Evolutionary conservation across 2,797 vertebrate species (phyloP).

Genomic region (Lagodon rhomboides): DNA sequence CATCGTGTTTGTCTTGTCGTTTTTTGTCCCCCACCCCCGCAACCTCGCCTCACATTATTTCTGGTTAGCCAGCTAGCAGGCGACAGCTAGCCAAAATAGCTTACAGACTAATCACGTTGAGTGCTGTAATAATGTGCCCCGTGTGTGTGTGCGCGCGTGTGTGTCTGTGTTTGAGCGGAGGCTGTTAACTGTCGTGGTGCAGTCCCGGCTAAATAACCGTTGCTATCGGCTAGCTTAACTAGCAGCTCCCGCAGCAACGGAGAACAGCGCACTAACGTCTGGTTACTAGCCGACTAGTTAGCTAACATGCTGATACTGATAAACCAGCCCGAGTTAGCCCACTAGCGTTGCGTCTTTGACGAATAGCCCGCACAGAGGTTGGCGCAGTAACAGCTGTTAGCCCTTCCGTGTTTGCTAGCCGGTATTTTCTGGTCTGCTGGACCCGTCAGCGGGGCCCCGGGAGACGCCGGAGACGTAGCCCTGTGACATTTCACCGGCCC

Average conservation of each 20-base stretch:
- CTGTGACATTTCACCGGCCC: conserved; percentile 77
- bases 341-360: conserved; percentile 54
- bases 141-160: background rate
- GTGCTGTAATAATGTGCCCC: conserved; percentile 2
- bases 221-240: conserved; percentile 61
- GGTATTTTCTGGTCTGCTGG: conserved; percentile 50
- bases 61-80: conserved; percentile 63
- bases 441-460: conserved; percentile 56
- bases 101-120: background rate
- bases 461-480: conserved; percentile 64
- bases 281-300: conserved; percentile 43
- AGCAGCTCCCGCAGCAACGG: conserved; percentile 54
- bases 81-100: conserved; percentile 36
- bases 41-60: conserved; percentile 71
- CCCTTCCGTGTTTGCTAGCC: conserved; percentile 48
- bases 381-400: conserved; percentile 46
- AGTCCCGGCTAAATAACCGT: conserved; percentile 37
- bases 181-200: conserved; percentile 45
- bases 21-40: conserved; percentile 76
- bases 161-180: background rate
- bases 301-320: conserved; percentile 69
- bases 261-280: conserved; percentile 28
- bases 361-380: conserved; percentile 22
- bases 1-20: conserved; percentile 77
- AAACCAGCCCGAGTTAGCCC: conserved; percentile 65